phyloP scores from a whole-genome alignment of 1,140 invertebrate genomes.

The Eurosta solidaginis region DNA sequence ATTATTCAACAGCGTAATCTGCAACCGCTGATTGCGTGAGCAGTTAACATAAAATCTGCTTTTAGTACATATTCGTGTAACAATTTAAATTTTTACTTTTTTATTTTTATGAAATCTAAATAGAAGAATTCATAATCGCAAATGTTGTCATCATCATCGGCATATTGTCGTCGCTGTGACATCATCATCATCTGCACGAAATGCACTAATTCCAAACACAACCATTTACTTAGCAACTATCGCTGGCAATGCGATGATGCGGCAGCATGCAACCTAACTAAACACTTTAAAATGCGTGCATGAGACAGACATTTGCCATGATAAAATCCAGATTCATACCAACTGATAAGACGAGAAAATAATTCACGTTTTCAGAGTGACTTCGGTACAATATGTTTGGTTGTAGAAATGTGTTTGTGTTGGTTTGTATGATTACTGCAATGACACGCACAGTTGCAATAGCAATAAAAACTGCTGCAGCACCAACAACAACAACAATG shows the following conservation, averaged over 20 bases:
- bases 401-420: no score
- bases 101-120: background rate
- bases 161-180: background rate
- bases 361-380: conserved; percentile 1
- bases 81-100: background rate
- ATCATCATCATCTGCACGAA: conserved; percentile 17
- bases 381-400: background rate
- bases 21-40: background rate
- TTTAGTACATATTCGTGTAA: background rate
- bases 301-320: conserved; percentile 13
- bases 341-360: conserved; percentile 12
- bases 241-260: background rate
- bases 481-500: background rate
- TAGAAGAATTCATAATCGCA: background rate
- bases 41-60: background rate
- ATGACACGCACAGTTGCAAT: background rate
- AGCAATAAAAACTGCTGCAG: background rate
- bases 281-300: conserved; percentile 24
- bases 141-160: conserved; percentile 6
- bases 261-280: conserved; percentile 3
- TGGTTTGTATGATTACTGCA: no score
- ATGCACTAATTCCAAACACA: conserved; percentile 20
- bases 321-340: conserved; percentile 25
- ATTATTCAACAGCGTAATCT: background rate
- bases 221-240: no score